Percentiles rank a stretch among this genome's conserved stretches.
Evolutionary conservation across 2,113 vertebrate genomes (phyloP).

Genomic region (Tylochromis polylepis): DNA sequence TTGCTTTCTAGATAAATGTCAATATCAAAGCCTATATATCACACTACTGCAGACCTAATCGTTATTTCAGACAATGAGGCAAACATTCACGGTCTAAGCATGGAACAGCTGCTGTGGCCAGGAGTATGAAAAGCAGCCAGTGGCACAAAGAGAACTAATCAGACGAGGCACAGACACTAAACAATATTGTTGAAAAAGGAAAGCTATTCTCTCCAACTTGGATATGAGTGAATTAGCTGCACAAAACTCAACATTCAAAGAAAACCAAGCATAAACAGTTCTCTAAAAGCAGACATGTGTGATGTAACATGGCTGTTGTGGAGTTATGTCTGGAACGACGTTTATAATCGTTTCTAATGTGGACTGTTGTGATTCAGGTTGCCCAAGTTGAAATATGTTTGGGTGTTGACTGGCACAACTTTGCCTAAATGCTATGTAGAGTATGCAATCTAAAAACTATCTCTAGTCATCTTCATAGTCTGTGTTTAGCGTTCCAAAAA

Average conservation of each 20-base stretch:
- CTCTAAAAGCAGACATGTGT: not conserved
- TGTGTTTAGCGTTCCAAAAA: not conserved
- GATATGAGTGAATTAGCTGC: not conserved
- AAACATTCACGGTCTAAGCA: not conserved
- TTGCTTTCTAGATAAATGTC: not conserved
- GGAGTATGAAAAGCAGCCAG: constrained; percentile 9
- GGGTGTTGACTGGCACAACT: not conserved
- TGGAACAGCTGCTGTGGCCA: constrained; percentile 24
- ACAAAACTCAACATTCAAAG: not conserved
- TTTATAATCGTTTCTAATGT: not conserved
- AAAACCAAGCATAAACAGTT: not conserved
- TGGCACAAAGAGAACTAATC: not conserved
- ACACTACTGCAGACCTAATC: not conserved
- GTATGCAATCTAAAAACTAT: not conserved
- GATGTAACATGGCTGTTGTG: not conserved
- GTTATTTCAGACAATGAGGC: constrained; percentile 9
- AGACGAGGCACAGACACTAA: not conserved
- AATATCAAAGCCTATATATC: not conserved
- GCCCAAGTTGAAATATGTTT: not conserved
- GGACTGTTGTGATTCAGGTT: not conserved
- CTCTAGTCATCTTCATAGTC: not conserved
- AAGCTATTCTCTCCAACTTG: not conserved
- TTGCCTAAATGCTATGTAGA: not conserved
- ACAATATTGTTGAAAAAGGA: not conserved
- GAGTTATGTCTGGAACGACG: not conserved